These are phyloP conservation scores for Bubo bubo DNA, from an alignment of 2,113 vertebrate species.

Conservation along the genomic window DNA sequence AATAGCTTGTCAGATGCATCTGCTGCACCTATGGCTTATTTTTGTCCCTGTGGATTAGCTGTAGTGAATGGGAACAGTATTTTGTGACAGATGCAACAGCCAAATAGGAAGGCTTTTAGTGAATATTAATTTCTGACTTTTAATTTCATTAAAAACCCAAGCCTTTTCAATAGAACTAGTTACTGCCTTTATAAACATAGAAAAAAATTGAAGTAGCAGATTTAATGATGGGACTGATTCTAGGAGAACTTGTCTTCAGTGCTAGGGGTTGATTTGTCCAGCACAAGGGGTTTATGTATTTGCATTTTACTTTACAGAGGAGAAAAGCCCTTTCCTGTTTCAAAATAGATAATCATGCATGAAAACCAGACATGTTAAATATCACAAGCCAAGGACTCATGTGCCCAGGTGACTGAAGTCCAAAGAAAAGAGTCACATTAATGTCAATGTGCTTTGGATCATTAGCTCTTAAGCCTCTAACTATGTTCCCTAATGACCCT, in stretches of 20 bases:
- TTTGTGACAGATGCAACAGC: neutral
- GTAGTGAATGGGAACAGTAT: neutral
- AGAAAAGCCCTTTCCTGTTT: neutral
- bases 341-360: neutral
- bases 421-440: slow-evolving; percentile 42
- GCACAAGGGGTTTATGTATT: neutral
- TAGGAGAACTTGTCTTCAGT: neutral
- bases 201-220: neutral
- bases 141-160: neutral
- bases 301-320: neutral
- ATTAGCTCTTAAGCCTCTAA: slow-evolving; percentile 65
- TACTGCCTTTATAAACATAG: neutral
- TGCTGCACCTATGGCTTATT: neutral
- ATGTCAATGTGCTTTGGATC: slow-evolving; percentile 56
- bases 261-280: neutral
- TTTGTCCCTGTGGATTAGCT: neutral
- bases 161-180: neutral
- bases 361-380: neutral
- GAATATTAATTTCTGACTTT: neutral
- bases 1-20: neutral
- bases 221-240: neutral
- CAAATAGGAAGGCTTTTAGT: neutral
- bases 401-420: neutral
- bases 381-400: neutral
- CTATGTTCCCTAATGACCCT: slow-evolving; percentile 29